phyloP scores from a whole-genome alignment of 1,140 invertebrate genomes.

The Kradibia gibbosae region DNA sequence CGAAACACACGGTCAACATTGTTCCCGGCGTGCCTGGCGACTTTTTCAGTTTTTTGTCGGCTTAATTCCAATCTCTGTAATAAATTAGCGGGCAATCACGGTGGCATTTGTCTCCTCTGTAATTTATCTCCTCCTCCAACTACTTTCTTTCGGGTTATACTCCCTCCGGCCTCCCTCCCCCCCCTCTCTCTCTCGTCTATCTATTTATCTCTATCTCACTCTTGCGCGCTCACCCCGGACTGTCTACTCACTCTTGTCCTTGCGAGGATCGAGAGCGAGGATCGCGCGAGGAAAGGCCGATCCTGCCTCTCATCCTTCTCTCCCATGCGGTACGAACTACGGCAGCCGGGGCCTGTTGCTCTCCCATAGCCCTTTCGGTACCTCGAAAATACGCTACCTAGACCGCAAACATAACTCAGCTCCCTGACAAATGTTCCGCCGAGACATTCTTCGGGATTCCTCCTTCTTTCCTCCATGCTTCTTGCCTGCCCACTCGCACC shows the following conservation, averaged over 20 bases:
- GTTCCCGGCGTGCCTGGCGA: constrained; percentile 57
- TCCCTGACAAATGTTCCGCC: constrained; percentile 52
- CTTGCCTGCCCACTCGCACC: too few relatives aligned
- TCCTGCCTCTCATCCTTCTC: constrained; percentile 29
- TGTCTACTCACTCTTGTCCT: not conserved
- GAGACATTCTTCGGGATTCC: constrained; percentile 51
- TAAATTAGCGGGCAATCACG: constrained; percentile 66
- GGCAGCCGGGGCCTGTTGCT: constrained; percentile 61
- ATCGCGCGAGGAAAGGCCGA: constrained; percentile 44
- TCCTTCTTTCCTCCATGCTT: constrained; percentile 29
- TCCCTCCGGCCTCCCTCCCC: constrained; percentile 39
- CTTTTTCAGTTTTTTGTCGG: constrained; percentile 64
- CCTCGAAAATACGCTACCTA: constrained; percentile 67
- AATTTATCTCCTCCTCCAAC: constrained; percentile 50
- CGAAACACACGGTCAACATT: constrained; percentile 53
- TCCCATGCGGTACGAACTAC: not conserved
- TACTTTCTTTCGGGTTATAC: constrained; percentile 45
- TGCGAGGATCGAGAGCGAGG: constrained; percentile 6
- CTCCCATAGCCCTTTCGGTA: constrained; percentile 73
- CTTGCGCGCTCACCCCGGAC: not conserved
- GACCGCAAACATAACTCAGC: constrained; percentile 48
- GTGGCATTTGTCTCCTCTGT: constrained; percentile 69
- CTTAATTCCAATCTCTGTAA: constrained; percentile 67
- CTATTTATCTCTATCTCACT: constrained; percentile 25
- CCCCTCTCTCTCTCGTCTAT: constrained; percentile 40